These are phyloP conservation scores for Drosophila lutescens DNA, from an alignment of 2,888 invertebrate species.

Conservation along the genomic window DNA sequence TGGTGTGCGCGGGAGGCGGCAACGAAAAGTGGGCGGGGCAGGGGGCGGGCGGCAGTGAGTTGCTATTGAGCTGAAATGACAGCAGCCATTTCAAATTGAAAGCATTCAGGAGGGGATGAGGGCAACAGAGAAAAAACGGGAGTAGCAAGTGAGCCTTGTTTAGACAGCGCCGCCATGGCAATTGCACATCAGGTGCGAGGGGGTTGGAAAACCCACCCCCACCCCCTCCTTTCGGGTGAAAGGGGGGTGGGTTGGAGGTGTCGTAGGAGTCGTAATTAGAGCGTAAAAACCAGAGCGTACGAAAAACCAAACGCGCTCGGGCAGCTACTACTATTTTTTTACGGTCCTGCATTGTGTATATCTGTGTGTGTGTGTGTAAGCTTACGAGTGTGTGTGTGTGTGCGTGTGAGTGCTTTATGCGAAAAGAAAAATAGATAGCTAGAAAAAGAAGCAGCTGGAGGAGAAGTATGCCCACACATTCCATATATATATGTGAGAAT, in stretches of 20 bases:
- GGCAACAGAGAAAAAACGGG: not conserved
- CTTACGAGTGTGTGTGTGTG: constrained; percentile 25
- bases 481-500: not conserved
- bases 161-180: constrained; percentile 77
- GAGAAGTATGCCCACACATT: constrained; percentile 7
- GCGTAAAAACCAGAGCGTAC: constrained; percentile 84
- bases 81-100: constrained; percentile 78
- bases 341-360: constrained; percentile 47
- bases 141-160: constrained; percentile 75
- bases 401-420: constrained; percentile 70
- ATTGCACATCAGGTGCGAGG: constrained; percentile 63
- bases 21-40: not conserved
- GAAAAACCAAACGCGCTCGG: constrained; percentile 76
- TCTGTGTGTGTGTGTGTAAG: constrained; percentile 9
- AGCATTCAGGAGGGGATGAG: constrained; percentile 50
- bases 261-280: constrained; percentile 82
- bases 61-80: constrained; percentile 78
- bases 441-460: constrained; percentile 50
- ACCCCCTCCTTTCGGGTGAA: not conserved
- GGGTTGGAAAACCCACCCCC: not conserved
- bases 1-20: constrained; percentile 5
- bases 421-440: constrained; percentile 77
- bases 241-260: constrained; percentile 1
- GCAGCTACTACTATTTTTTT: constrained; percentile 73
- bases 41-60: constrained; percentile 6